Percentiles rank a stretch among this genome's conserved stretches.
These are phyloP conservation scores for Pedetes capensis DNA, from an alignment of 2,113 vertebrate species.

Conservation along the genomic window DNA sequence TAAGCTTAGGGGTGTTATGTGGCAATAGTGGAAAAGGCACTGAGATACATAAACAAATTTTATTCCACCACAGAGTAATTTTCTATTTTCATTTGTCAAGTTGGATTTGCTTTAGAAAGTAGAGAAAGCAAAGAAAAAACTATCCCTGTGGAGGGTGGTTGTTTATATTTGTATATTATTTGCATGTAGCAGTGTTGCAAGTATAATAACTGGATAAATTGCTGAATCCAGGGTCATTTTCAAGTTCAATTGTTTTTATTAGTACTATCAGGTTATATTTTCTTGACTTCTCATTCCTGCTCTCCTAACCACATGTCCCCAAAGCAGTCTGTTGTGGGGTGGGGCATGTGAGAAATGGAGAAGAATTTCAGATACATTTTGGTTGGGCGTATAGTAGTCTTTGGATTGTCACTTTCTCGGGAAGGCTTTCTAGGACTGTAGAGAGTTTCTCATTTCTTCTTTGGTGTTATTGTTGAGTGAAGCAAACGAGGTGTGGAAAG, in stretches of 20 bases:
- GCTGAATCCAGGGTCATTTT: background rate
- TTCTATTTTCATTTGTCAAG: slow-evolving; percentile 47
- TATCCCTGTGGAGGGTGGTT: background rate
- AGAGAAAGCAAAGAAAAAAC: slow-evolving; percentile 53
- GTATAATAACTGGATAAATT: background rate
- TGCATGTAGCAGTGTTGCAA: slow-evolving; percentile 15
- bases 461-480: background rate
- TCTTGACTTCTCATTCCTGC: background rate
- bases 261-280: background rate
- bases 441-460: background rate
- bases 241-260: background rate
- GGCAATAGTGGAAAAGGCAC: background rate
- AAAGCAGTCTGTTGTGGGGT: background rate
- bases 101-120: slow-evolving; percentile 52
- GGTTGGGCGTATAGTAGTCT: background rate
- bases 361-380: background rate
- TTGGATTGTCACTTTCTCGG: background rate
- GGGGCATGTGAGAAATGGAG: background rate
- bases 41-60: background rate
- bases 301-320: background rate
- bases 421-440: background rate
- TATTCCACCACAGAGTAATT: background rate
- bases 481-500: background rate
- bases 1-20: background rate
- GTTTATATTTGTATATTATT: slow-evolving; percentile 54